A percentile compares a stretch with the other conserved stretches of the same genome.
These are phyloP conservation scores for Dryadula phaetusa DNA, from an alignment of 2,888 invertebrate genomes.

Conservation along the genomic window DNA sequence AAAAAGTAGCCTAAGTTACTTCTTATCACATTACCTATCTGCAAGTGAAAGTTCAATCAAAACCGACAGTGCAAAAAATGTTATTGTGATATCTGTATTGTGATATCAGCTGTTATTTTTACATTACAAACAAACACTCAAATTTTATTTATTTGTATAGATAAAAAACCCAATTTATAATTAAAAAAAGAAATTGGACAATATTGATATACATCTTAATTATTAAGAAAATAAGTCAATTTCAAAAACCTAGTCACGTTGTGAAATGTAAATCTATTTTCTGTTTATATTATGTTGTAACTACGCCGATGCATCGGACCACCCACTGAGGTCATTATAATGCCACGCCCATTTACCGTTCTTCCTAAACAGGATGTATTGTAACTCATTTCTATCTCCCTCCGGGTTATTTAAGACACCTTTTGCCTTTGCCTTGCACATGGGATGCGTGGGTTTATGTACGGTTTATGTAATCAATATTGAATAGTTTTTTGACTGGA, in stretches of 20 bases:
- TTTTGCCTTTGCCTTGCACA: constrained; percentile 6
- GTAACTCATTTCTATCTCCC: constrained; percentile 43
- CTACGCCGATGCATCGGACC: constrained; percentile 54
- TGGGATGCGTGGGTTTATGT: constrained; percentile 8
- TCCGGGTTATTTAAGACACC: constrained; percentile 39
- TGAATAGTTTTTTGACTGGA: no score
- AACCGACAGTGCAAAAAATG: no score
- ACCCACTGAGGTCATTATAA: constrained; percentile 69
- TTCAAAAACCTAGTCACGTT: constrained; percentile 40
- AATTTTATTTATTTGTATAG: no score
- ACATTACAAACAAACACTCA: no score
- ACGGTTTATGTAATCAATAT: constrained; percentile 13
- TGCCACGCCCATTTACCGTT: constrained; percentile 69
- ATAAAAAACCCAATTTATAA: no score
- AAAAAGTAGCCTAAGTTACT: no score
- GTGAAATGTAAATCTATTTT: constrained; percentile 36
- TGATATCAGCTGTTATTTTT: no score
- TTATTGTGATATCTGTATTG: no score
- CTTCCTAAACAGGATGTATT: constrained; percentile 68
- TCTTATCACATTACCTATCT: no score
- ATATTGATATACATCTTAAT: background rate
- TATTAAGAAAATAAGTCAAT: background rate
- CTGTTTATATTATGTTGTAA: constrained; percentile 39
- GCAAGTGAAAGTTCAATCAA: no score
- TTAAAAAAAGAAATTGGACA: no score